Evolutionary conservation across 2,113 vertebrate genomes (phyloP).

Genomic region (Petrocephalus zakoni): DNA sequence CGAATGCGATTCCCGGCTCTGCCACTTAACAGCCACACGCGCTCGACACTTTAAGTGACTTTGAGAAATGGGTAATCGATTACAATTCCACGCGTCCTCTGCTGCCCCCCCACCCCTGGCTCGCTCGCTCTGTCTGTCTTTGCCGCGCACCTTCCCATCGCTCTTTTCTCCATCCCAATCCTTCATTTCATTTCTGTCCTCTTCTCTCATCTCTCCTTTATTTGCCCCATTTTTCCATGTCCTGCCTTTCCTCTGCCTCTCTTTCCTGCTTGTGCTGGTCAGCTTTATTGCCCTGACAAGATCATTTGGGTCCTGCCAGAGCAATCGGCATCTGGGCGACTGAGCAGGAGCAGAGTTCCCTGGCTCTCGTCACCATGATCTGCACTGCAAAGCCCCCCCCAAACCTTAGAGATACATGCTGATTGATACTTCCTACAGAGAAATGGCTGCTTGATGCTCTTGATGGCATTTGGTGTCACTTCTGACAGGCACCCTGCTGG

Average conservation of each 20-base stretch:
- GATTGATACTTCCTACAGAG: not conserved
- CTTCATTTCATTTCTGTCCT: not conserved
- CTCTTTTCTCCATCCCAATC: not conserved
- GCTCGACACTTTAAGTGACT: conserved; percentile 82
- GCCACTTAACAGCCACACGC: conserved; percentile 69
- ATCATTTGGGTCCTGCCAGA: conserved; percentile 63
- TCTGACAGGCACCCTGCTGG: not conserved
- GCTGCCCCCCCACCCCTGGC: not conserved
- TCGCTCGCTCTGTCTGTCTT: conserved; percentile 1
- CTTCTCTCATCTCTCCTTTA: conserved; percentile 13
- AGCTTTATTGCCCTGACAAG: conserved; percentile 63
- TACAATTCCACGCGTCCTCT: conserved; percentile 69
- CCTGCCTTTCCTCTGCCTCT: conserved; percentile 31
- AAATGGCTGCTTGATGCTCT: not conserved
- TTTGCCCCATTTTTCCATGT: conserved; percentile 20
- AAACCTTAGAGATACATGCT: not conserved
- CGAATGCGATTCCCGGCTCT: conserved; percentile 56
- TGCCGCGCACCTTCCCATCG: not conserved
- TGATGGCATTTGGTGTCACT: no score
- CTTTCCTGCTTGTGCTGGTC: conserved; percentile 32
- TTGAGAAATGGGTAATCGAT: conserved; percentile 95
- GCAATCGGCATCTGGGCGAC: conserved; percentile 46
- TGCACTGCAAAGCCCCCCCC: not conserved
- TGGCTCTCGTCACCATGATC: not conserved
- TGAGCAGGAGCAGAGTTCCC: conserved; percentile 49